Evolutionary conservation across 2,888 invertebrate species (phyloP), one percentile per base, ranked within the genome.

Genomic region (Sarcophaga rosellei): DNA sequence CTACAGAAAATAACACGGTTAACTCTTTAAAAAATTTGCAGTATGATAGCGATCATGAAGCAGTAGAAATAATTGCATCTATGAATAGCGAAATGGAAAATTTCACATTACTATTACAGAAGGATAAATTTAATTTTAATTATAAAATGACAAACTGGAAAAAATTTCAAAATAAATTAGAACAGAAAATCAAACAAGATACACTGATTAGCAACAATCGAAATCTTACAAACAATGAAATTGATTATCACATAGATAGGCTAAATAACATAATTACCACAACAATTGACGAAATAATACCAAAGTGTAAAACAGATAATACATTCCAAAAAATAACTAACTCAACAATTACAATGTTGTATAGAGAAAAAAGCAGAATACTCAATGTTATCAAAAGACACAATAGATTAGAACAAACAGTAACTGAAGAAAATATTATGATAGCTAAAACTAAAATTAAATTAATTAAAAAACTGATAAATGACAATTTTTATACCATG

Each of bases 11-110:
- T 4, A 57, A 11, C 6, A 57, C 17, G 23, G 53, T 15, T 69
- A 15, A 23, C n/a, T n/a, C n/a, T n/a, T n/a, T n/a, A n/a, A n/a
- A 69, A 53, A 65, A 20, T 23, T 57, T 75, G 4, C 53, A 57
- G 6, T 75, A 57, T 17, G 75, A 75, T 25, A 75, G 69, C 25
- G 75, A 75, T 15, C 65, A 75, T 15, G 45, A 45, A 21, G 74
- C 63, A 20, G 20, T 75, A 11, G 23, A 65, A 57, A 75, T 75
- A 21, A n/a, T 12, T 1, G 25, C 3, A 12, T 23, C 25, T n/a
- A 74, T 47, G 63, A 74, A 63, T 25, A 63, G 47, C 8, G 63
- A 74, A 17, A 23, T 17, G 8, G 15, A 63, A 11, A 17, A 59
- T 11, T 74, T 74, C 47, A 11, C 8, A 20, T 62, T 74, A 62